Percentiles rank a stretch among this genome's conserved stretches.
These are phyloP conservation scores for Phrixothrix hirtus DNA, from an alignment of 2,888 invertebrate genomes.

Conservation along the genomic window DNA sequence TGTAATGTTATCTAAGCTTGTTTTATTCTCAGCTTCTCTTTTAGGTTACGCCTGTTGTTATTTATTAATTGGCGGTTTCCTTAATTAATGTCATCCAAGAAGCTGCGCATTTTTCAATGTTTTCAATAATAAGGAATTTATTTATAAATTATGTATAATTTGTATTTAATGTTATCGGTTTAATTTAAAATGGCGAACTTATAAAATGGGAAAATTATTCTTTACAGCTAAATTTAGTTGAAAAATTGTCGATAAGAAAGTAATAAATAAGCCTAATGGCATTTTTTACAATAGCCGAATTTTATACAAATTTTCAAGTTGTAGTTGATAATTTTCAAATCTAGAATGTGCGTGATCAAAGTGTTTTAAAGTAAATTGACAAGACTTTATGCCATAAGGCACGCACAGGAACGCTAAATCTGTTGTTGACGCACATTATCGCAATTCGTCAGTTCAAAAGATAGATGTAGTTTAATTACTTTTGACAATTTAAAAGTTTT, in stretches of 20 bases:
- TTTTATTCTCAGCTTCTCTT: constrained; percentile 1
- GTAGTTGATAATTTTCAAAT: background rate
- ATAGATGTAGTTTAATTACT: background rate
- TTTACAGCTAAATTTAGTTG: too few species aligned
- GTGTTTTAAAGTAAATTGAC: constrained; percentile 16
- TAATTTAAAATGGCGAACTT: too few species aligned
- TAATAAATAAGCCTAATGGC: background rate
- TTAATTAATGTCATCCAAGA: constrained; percentile 5
- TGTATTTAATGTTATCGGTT: too few species aligned
- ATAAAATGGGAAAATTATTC: too few species aligned
- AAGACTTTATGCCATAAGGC: constrained; percentile 4
- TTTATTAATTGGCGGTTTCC: constrained; percentile 12
- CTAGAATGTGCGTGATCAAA: constrained; percentile 7
- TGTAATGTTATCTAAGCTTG: constrained; percentile 9
- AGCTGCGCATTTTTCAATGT: background rate
- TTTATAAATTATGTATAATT: too few species aligned
- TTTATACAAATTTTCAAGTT: background rate
- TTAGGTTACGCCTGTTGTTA: background rate
- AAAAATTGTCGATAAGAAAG: background rate
- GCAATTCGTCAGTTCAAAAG: constrained; percentile 1
- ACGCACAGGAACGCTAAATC: constrained; percentile 4
- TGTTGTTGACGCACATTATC: constrained; percentile 4
- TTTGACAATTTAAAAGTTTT: background rate
- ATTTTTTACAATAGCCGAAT: too few species aligned
- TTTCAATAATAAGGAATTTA: too few species aligned